Conservation (phyloP, 2,888 invertebrate species). For the Drosophila planitibia region DNA sequence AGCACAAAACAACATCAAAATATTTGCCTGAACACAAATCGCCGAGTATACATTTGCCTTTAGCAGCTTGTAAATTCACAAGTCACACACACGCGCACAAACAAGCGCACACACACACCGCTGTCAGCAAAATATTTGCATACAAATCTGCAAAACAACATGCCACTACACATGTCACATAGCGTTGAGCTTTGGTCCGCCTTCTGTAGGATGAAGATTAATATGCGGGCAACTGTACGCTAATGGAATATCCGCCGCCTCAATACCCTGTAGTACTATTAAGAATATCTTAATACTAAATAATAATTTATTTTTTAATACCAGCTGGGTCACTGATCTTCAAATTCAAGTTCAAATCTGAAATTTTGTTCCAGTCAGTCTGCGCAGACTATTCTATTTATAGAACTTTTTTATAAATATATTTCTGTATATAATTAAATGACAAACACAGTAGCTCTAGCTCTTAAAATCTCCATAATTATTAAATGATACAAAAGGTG, state of each 20-base stretch:
- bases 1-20: slow-evolving; percentile 1
- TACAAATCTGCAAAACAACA: slow-evolving; percentile 61
- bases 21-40: slow-evolving; percentile 49
- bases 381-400: not conserved
- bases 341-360: not conserved
- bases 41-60: slow-evolving; percentile 48
- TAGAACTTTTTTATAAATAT: not conserved
- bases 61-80: slow-evolving; percentile 62
- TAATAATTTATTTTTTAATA: not conserved
- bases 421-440: not conserved
- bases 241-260: slow-evolving; percentile 8
- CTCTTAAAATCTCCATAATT: not conserved
- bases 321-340: not conserved
- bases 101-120: not conserved
- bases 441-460: not conserved
- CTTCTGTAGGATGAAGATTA: slow-evolving; percentile 51
- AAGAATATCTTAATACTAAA: not conserved
- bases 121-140: slow-evolving; percentile 60
- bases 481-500: not conserved
- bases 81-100: slow-evolving; percentile 7
- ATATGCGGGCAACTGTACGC: slow-evolving; percentile 44
- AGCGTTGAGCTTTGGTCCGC: slow-evolving; percentile 54
- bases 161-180: slow-evolving; percentile 58
- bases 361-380: not conserved
- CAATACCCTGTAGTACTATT: slow-evolving; percentile 12